Evolutionary conservation across 2,797 vertebrate species (phyloP), one percentile per base, ranked within the genome.

Genomic region (Chaunax sp.): DNA sequence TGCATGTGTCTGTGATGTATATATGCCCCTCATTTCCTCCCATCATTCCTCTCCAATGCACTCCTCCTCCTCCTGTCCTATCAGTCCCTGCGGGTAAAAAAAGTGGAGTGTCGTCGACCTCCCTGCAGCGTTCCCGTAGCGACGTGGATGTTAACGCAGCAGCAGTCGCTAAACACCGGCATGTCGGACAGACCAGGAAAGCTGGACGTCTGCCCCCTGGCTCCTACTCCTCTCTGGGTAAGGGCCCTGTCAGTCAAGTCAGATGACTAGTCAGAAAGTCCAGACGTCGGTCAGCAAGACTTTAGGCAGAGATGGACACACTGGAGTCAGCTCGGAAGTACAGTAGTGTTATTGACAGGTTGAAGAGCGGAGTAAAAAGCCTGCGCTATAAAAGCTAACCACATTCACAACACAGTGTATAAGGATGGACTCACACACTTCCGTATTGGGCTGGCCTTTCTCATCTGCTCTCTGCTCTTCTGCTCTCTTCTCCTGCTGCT

Each of bases 101-200:
- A 89, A 10, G 80, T 63, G 60, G 91, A 93, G 1, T 82, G 78
- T 93, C 95, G 23, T 89, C 94, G 0, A 93, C 93, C 62, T 93
- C 95, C 53, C 92, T 99, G 83, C 97, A 98, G 78, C 95, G 97
- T 12, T 99, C 97, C 59, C 95, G 97, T 80, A 98, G 97, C 0
- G 97, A 99, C 69, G 97, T 99, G 3, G 97, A 99, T 1, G 97
- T 99, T 44, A 98, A 98, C 0, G 96, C 97, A 20, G 97, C 96
- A 0, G 95, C 97, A 0, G 95, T 96, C 0, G 97, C 97, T 18
- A 98, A 98, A 88, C 95, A 95, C 0, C 96, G 96, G 61, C 94
- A 96, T 3, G 76, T 94, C 1, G 95, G 94, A 3, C 95, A 95
- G 87, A 8, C 93, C 1, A 81, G 90, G 52, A 92, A 86, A 22